Evolutionary conservation across 2,113 vertebrate genomes (phyloP).

Genomic region (Hippocampus guttulatus): DNA sequence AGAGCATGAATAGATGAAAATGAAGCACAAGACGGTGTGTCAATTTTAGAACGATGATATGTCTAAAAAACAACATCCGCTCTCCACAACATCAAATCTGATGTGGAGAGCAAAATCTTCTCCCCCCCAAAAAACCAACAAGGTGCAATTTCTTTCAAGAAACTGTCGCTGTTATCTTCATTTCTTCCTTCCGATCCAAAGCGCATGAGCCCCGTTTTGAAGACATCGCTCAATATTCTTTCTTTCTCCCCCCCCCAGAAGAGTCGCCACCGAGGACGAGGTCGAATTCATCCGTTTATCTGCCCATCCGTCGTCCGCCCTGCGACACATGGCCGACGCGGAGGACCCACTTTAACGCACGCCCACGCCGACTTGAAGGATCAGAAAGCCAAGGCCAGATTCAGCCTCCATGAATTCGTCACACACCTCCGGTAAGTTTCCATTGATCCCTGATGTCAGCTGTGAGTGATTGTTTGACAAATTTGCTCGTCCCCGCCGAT

Average conservation of each 20-base stretch:
- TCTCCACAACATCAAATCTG: too few species aligned
- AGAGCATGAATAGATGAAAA: too few species aligned
- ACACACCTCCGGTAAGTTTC: conserved; percentile 44
- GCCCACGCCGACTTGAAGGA: conserved; percentile 6
- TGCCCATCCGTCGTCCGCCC: conserved; percentile 1
- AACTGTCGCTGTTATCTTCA: background rate
- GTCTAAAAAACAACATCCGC: too few species aligned
- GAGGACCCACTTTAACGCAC: conserved; percentile 57
- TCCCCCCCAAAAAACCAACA: too few species aligned
- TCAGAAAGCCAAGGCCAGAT: background rate
- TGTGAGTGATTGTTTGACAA: background rate
- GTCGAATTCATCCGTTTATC: conserved; percentile 4
- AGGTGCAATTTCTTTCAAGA: too few species aligned
- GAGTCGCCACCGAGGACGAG: background rate
- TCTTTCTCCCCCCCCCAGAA: conserved; percentile 18
- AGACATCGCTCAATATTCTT: conserved; percentile 7
- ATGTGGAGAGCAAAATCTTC: too few species aligned
- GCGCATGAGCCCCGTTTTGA: background rate
- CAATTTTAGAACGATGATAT: too few species aligned
- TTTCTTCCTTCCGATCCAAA: background rate
- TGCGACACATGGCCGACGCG: conserved; percentile 46
- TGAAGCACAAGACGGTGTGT: too few species aligned
- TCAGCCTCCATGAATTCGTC: conserved; percentile 55
- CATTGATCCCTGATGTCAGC: background rate
- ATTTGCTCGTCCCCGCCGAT: background rate